These are phyloP conservation scores for Nibea coibor DNA, from an alignment of 2,113 vertebrate genomes.

Conservation along the genomic window DNA sequence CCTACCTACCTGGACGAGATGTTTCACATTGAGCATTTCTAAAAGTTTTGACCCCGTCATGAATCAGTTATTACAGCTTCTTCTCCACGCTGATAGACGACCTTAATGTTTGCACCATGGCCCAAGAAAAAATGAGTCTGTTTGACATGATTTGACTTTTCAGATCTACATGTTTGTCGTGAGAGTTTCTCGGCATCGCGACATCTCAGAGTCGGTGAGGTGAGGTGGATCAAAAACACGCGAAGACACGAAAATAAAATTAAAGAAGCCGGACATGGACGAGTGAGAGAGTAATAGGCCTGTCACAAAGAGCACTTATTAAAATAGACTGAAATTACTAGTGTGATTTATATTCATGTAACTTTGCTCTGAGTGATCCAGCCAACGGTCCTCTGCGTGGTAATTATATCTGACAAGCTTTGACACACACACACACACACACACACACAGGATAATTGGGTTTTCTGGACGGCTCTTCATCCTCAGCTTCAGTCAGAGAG, in stretches of 20 bases:
- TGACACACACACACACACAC: constrained; percentile 35
- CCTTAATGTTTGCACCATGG: neutral
- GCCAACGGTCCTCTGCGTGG: constrained; percentile 3
- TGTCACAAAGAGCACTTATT: constrained; percentile 47
- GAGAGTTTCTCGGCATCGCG: neutral
- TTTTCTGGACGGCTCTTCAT: constrained; percentile 15
- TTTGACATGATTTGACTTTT: neutral
- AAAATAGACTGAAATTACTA: constrained; percentile 59
- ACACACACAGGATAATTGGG: constrained; percentile 42
- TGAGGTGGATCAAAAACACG: neutral
- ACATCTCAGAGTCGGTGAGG: neutral
- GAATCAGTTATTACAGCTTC: too few relatives aligned
- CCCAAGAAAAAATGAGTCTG: too few relatives aligned
- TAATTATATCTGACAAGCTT: constrained; percentile 56
- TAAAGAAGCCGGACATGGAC: neutral
- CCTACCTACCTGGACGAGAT: too few relatives aligned
- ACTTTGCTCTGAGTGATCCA: constrained; percentile 59
- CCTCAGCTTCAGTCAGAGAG: constrained; percentile 4
- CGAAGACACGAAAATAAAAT: neutral
- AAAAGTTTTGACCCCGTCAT: too few relatives aligned
- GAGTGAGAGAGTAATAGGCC: constrained; percentile 1
- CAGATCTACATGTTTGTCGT: neutral
- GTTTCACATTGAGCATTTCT: too few relatives aligned
- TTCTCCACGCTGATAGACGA: neutral
- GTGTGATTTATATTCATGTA: constrained; percentile 58